These are phyloP conservation scores for Orchesella cincta DNA, from an alignment of 1,140 invertebrate genomes.

Conservation along the genomic window DNA sequence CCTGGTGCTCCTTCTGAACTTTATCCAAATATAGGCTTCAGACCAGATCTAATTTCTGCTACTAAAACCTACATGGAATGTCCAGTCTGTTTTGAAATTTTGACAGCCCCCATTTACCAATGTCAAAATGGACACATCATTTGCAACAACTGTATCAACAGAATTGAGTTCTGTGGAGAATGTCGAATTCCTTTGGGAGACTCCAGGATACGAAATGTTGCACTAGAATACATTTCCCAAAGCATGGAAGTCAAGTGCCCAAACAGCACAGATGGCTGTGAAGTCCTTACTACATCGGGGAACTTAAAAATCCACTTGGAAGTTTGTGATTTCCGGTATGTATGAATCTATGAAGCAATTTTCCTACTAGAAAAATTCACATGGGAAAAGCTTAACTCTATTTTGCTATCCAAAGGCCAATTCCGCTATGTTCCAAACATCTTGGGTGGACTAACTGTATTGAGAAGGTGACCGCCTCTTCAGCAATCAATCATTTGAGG, in stretches of 20 bases:
- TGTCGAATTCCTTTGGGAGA: neutral
- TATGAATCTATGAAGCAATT: neutral
- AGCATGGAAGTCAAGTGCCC: neutral
- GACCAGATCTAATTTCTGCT: neutral
- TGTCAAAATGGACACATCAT: conserved; percentile 37
- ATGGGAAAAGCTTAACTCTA: too few relatives aligned
- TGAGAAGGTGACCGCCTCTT: neutral
- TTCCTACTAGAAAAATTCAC: neutral
- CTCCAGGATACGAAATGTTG: neutral
- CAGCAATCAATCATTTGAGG: neutral
- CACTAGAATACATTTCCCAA: neutral
- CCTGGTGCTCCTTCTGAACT: too few relatives aligned
- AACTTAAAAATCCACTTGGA: neutral
- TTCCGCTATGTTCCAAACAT: neutral
- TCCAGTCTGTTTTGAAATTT: conserved; percentile 25
- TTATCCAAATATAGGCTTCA: neutral
- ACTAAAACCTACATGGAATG: neutral
- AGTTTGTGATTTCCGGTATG: conserved; percentile 16
- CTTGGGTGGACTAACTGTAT: neutral
- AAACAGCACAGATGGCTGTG: neutral
- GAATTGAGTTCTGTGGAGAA: neutral
- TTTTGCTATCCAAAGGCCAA: neutral
- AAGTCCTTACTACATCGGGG: neutral
- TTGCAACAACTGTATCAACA: conserved; percentile 25
- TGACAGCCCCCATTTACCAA: conserved; percentile 22